Base-by-base conservation (phyloP, 2,797 vertebrate species). In the Pelobates cultripes region DNA sequence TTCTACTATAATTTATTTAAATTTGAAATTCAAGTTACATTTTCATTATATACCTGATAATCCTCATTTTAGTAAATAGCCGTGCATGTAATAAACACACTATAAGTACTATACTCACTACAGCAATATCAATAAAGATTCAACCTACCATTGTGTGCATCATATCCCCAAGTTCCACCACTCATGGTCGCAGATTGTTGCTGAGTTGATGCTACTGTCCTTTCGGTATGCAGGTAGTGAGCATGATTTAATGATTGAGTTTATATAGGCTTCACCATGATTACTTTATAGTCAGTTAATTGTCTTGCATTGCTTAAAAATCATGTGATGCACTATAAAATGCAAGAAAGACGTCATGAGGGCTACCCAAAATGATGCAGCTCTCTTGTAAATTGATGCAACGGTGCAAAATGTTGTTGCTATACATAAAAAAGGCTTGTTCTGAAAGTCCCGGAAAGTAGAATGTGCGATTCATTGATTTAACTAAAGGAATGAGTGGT, bases 111-210 rank as follows among this genome's bases (percentile, higher is more conserved):
- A 28, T 28, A 28, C 28, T 28, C 28, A 28, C 28, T 28, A 28
- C 2, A 28, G 2, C 28, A 28, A 28, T 1, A 28, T 28, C 2
- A 28, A 28, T 1, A 2, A 28, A 28, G 47, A 51, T 51, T 51
- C 57, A 2, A 64, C 77, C 75, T 79, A 83, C 81, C 81, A 75
- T 83, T 79, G 55, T 75, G 66, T 41, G 77, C 66, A 3, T 83
- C 81, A 69, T 83, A 83, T 64, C 81, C 81, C 81, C 81, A 83
- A 63, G 5, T 14, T 45, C 44, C 47, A 51, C 28, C 6, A 15
- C 81, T 82, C 81, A 83, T 83, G 53, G 55, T 41, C 17, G 0
- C 15, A 7, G 40, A 40, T 53, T n/a, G 3, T 64, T 10, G 28
- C 6, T 28, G 61, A 64, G 61, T 43, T 73, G 28, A 70, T 5